phyloP scores from a whole-genome alignment of 1,140 invertebrate genomes.

The Pemphigus obesinymphae region DNA sequence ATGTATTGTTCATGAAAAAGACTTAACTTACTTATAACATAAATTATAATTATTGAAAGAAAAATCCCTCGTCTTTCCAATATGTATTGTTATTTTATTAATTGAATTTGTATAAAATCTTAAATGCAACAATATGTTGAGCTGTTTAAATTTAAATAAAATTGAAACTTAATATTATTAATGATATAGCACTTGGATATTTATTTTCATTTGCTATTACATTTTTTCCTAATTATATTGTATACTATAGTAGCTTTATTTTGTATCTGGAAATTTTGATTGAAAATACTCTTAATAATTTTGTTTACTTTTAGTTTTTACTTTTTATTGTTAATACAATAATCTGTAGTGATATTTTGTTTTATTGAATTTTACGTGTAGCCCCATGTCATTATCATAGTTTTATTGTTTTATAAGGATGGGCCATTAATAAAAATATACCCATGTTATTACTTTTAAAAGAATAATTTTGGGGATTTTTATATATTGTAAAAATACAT shows the following conservation, averaged over 20 bases:
- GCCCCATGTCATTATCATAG: background rate
- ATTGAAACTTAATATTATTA: background rate
- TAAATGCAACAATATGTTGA: background rate
- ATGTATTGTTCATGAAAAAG: constrained; percentile 36
- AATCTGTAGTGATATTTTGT: background rate
- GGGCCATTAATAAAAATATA: background rate
- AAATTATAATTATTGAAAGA: constrained; percentile 22
- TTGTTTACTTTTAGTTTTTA: background rate
- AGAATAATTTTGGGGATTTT: constrained; percentile 12
- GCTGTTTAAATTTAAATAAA: background rate
- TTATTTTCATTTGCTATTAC: background rate
- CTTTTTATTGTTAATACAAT: background rate
- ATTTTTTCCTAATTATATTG: background rate
- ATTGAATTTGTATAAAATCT: constrained; percentile 26
- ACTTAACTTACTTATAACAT: constrained; percentile 22
- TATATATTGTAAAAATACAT: constrained; percentile 27
- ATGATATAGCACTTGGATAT: background rate
- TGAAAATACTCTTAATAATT: background rate
- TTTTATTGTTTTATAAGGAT: background rate
- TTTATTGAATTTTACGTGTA: background rate
- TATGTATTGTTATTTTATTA: constrained; percentile 33
- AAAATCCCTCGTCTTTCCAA: constrained; percentile 38
- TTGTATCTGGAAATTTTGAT: background rate
- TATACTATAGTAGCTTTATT: background rate
- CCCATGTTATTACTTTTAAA: background rate